These are phyloP conservation scores for Mohoua ochrocephala DNA, from an alignment of 2,113 vertebrate genomes.

Conservation along the genomic window DNA sequence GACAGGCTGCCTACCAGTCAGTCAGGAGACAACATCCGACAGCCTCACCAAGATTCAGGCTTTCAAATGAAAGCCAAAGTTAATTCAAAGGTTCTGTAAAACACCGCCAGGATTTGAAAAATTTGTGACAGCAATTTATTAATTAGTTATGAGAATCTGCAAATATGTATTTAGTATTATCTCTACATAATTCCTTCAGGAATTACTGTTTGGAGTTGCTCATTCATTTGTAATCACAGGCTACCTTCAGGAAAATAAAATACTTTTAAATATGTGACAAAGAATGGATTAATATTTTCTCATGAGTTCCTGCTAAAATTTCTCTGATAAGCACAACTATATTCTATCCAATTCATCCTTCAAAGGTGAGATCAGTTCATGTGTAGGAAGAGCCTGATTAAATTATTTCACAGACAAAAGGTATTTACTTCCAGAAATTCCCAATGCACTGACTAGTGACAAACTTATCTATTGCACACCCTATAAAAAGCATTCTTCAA, in stretches of 20 bases:
- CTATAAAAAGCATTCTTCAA: neutral
- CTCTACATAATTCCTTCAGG: neutral
- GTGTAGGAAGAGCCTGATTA: neutral
- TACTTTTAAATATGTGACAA: neutral
- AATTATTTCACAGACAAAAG: neutral
- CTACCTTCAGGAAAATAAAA: neutral
- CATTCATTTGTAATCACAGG: neutral
- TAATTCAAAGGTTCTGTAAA: neutral
- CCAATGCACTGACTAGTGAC: neutral
- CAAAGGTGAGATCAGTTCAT: neutral
- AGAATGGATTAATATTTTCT: neutral
- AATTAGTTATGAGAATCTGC: neutral
- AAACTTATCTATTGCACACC: neutral
- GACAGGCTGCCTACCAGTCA: neutral
- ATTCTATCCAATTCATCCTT: neutral
- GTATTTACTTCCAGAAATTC: neutral
- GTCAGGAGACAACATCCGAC: neutral
- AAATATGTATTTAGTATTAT: slow-evolving; percentile 2
- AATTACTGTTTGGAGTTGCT: neutral
- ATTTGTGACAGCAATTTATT: neutral
- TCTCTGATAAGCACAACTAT: neutral
- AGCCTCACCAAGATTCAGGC: neutral
- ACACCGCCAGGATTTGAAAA: neutral
- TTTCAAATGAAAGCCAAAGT: neutral
- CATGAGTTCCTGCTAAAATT: neutral